Base-by-base conservation (phyloP, 2,888 invertebrate species). In the Colletes collaris region DNA sequence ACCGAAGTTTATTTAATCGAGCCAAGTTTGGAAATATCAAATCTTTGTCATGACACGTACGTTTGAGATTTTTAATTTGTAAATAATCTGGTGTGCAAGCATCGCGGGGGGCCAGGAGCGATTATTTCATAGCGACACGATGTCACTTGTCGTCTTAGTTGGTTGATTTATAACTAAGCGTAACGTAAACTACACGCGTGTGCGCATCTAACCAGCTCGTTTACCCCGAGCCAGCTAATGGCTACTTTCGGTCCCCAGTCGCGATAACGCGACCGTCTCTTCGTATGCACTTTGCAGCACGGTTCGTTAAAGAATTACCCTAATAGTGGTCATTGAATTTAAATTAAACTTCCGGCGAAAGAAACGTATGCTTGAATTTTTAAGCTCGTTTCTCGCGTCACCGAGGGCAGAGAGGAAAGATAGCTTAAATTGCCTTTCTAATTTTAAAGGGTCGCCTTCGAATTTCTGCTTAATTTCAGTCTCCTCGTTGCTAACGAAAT, bases 81-180 rank as follows among this genome's bases (percentile, higher is more conserved):
- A 27, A 27, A 27, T 27, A 27, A 27, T 27, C 27, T 27, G 27
- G 27, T 27, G 27, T 27, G 27, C 27, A 27, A 27, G 27, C 27
- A 2, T 27, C 27, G 27, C 27, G 27, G 27, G 27, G 27, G 27
- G 27, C 27, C 27, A 27, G 27, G 27, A 65, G 16, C n/a, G 13
- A 59, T 50, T 37, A 1, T 27, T 27, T 27, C 80, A 77, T 77
- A 71, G 76, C 46, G 46, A 70, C 62, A 58, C 49, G 27, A 8
- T n/a, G 19, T 55, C 11, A 62, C 60, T 7, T 46, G 40, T 49
- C 44, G 35, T 7, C 58, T 62, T 58, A 50, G 44, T 64, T 58
- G 10, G 68, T 66, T 79, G 73, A 81, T 82, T 85, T 79, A 80
- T 77, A 85, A 83, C 82, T 65, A 60, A 56, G 60, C 64, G 35